Evolutionary conservation across 2,113 vertebrate genomes (phyloP).

Genomic region (Dolichallabes microphthalmus): DNA sequence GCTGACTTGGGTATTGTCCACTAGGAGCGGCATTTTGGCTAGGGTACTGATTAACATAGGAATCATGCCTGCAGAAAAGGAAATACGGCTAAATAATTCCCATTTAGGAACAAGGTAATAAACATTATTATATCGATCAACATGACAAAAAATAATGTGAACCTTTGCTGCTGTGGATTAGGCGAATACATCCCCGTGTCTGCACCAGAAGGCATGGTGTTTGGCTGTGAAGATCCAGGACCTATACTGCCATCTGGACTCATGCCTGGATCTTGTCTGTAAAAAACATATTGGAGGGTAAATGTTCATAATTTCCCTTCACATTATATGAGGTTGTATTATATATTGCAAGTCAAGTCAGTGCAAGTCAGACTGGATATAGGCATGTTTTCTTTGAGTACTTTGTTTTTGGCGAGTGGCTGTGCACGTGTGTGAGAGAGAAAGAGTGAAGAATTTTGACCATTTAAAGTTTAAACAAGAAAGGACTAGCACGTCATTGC

Average conservation of each 20-base stretch:
- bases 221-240: constrained; percentile 82
- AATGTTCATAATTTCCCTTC: background rate
- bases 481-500: too few relatives aligned
- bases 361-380: background rate
- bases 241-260: constrained; percentile 86
- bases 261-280: constrained; percentile 88
- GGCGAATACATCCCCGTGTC: constrained; percentile 99
- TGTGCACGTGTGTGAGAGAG: too few relatives aligned
- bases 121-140: background rate
- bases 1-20: constrained; percentile 91
- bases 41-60: constrained; percentile 95
- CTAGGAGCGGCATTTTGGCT: constrained; percentile 91
- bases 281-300: background rate
- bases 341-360: background rate
- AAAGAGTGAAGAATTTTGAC: too few relatives aligned
- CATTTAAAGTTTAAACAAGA: too few relatives aligned
- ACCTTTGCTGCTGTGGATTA: constrained; percentile 87
- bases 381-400: background rate
- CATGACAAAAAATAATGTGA: constrained; percentile 46
- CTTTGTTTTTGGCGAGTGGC: background rate
- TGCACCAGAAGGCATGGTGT: constrained; percentile 89
- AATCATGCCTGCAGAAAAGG: constrained; percentile 83
- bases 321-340: background rate
- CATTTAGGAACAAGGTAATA: background rate
- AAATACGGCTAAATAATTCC: constrained; percentile 19